Evolutionary conservation across 2,797 vertebrate species (phyloP), one percentile per base, ranked within the genome.

Genomic region (Pangasius krempfi): DNA sequence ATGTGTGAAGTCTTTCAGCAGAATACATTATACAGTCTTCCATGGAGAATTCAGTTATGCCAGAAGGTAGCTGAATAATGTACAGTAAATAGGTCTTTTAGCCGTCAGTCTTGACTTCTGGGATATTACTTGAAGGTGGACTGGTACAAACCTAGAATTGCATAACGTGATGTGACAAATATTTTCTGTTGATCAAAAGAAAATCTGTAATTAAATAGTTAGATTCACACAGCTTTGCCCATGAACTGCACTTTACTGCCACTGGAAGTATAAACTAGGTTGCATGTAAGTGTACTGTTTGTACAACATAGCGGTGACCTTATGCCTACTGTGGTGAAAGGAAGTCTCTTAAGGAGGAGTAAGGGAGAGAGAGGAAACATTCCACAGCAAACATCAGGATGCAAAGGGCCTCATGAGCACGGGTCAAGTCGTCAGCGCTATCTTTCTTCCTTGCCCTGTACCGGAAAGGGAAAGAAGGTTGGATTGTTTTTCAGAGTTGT

Each of bases 361-460:
- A 81, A 90, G 89, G 87, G 84, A 44, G 87, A 91, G 87, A 87
- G 85, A 94, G 95, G 95, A 96, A 95, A 94, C 92, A 93, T 94
- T 94, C 91, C 93, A 92, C 90, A 94, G 95, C 94, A 93, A 94
- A 89, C 90, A 86, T 91, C 64, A 91, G 93, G 92, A 94, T 92
- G 87, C 91, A 88, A 85, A 89, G 64, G 58, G 86, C 73, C 79
- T 88, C 40, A 47, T 60, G 84, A 87, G 58, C 84, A 88, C 79
- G 78, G 90, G 91, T 87, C 90, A 91, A 91, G 87, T 89, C 90
- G 88, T 93, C 93, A 91, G 89, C 83, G 66, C 88, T 88, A 87
- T 89, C 88, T 54, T 88, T 89, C 87, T 86, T 86, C 76, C 81
- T 91, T 88, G 60, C 60, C 40, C 68, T 88, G n/a, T 78, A 88